These are phyloP conservation scores for Cherax quadricarinatus DNA, from an alignment of 1,140 invertebrate genomes.

Conservation along the genomic window DNA sequence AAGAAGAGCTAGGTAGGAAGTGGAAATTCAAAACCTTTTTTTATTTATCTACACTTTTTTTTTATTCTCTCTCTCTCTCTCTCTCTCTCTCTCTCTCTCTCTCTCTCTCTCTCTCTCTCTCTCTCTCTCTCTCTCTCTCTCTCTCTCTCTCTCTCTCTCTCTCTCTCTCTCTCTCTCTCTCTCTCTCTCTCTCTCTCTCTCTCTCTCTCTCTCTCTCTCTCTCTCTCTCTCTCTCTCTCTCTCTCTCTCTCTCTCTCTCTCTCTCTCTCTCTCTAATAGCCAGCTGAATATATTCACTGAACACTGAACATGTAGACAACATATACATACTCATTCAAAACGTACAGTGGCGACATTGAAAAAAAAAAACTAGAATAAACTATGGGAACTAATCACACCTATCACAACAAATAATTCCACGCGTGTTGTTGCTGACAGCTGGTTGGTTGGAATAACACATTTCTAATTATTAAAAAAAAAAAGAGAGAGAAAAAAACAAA, in stretches of 20 bases:
- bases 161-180: constrained; percentile 7
- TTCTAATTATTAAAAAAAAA: constrained; percentile 24
- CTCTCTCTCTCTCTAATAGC: too few species aligned
- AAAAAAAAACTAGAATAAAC: background rate
- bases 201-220: constrained; percentile 1
- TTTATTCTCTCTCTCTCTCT: background rate
- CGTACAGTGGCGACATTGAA: too few species aligned
- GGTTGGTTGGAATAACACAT: background rate
- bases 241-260: constrained; percentile 3
- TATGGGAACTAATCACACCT: background rate
- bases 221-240: background rate
- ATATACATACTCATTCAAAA: too few species aligned
- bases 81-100: background rate
- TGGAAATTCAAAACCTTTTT: background rate
- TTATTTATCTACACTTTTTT: background rate
- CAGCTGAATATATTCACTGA: too few species aligned
- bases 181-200: background rate
- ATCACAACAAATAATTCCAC: background rate
- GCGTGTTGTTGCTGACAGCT: background rate
- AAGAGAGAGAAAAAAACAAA: constrained; percentile 14
- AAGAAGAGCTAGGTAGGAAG: background rate
- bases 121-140: background rate
- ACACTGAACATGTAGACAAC: background rate
- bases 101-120: background rate
- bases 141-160: too few species aligned